phyloP scores from a whole-genome alignment of 2,888 invertebrate genomes.

The Prenolepis imparis region DNA sequence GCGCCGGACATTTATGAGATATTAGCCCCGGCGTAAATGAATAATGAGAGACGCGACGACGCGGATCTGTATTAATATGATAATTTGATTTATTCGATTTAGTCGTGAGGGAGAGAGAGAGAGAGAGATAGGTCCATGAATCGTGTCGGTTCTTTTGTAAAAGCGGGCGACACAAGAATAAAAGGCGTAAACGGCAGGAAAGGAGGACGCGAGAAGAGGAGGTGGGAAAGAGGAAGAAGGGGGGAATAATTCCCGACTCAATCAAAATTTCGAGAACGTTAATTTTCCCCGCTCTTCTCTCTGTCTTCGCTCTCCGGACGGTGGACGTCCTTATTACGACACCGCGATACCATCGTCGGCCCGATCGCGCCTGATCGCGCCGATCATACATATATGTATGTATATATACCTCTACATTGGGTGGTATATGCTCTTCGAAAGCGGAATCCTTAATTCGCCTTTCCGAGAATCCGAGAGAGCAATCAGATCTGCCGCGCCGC shows the following conservation, averaged over 20 bases:
- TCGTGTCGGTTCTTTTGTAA: constrained; percentile 42
- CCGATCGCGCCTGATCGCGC: constrained; percentile 40
- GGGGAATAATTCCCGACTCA: constrained; percentile 23
- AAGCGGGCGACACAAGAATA: constrained; percentile 43
- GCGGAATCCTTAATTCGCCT: constrained; percentile 74
- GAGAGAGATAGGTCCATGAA: neutral
- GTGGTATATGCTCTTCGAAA: constrained; percentile 63
- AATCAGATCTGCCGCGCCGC: constrained; percentile 54
- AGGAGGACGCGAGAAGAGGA: neutral
- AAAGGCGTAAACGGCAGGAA: neutral
- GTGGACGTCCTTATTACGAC: constrained; percentile 74
- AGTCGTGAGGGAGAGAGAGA: neutral
- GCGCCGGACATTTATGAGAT: constrained; percentile 56
- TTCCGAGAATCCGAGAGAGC: constrained; percentile 70
- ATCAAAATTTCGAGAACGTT: constrained; percentile 69
- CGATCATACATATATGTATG: constrained; percentile 16
- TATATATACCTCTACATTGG: neutral
- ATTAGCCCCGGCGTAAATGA: constrained; percentile 67
- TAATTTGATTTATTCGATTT: constrained; percentile 66
- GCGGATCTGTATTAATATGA: constrained; percentile 76
- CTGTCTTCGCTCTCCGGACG: constrained; percentile 62
- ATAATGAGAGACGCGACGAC: constrained; percentile 73
- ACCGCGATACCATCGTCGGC: constrained; percentile 51
- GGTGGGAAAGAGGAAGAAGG: too few relatives aligned
- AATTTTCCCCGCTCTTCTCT: constrained; percentile 55